Base-by-base conservation (phyloP, 2,113 vertebrate genomes). In the Gopherus evgoodei region DNA sequence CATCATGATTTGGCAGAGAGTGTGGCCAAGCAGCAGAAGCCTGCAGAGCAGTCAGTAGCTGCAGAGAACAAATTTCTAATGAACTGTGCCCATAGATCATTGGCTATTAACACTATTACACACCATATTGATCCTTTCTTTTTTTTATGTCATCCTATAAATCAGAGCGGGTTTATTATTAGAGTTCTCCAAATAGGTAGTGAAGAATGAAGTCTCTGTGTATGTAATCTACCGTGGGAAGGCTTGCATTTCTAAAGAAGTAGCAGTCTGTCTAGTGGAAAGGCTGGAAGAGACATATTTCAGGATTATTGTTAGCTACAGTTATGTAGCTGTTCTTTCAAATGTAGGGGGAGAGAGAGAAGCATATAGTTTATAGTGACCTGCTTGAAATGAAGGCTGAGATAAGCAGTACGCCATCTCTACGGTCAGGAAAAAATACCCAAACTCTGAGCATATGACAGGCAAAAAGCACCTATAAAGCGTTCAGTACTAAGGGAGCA, bases 51-150 rank as follows among this genome's bases (percentile, higher is more conserved):
- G 54, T 65, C n/a, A 57, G 44, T 27, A 49, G 8, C 50, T 27
- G n/a, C 84, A 59, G 80, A 76, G 72, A 83, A 76, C n/a, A 76
- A 42, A 59, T 75, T 87, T 87, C 54, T 83, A 22, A 27, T 16
- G 54, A 59, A 62, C 52, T 49, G 44, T 59, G n/a, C 53, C 47
- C n/a, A 72, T 47, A 89, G 59, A 49, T 27, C 47, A 54, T 65
- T 72, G 65, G 87, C 35, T 80, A 52, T 59, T 79, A 59, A 24
- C 47, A 49, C 27, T 38, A 47, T 62, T 57, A 16, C 22, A 29
- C 27, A 13, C 29, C 19, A 14, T 35, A 31, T 78, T 86, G 75
- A 80, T 59, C 44, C 31, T 69, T 85, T 81, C 42, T 11, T 52
- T 62, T 53, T 54, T 4, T 50, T 50, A n/a, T 57, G 38, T 27